These are phyloP conservation scores for Pitangus sulphuratus DNA, from an alignment of 2,797 vertebrate species.

Conservation along the genomic window DNA sequence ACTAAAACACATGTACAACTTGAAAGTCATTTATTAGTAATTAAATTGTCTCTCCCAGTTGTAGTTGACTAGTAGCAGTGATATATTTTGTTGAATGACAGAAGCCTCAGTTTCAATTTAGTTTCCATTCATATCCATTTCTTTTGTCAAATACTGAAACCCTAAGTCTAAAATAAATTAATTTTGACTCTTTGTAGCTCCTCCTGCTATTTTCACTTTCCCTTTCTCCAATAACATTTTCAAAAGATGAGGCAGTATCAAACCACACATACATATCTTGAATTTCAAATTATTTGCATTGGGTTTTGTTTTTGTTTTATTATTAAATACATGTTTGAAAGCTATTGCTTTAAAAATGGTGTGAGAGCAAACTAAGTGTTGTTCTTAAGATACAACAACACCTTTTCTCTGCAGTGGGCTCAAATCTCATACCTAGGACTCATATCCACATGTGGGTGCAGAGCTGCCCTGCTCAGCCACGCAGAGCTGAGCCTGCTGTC, in stretches of 20 bases:
- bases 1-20: slow-evolving; percentile 16
- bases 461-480: background rate
- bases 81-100: slow-evolving; percentile 12
- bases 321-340: background rate
- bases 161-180: background rate
- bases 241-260: background rate
- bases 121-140: slow-evolving; percentile 28
- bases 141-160: background rate
- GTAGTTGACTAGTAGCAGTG: slow-evolving; percentile 8
- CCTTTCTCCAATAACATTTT: background rate
- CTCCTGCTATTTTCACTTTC: background rate
- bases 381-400: background rate
- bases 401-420: background rate
- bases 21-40: slow-evolving; percentile 49
- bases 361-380: background rate
- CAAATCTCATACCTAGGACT: background rate
- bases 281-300: background rate
- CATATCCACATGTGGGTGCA: background rate
- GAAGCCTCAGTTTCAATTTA: slow-evolving; percentile 13
- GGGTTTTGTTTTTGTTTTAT: background rate
- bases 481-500: background rate
- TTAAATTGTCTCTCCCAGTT: slow-evolving; percentile 21
- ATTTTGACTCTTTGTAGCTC: background rate
- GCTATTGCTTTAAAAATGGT: background rate
- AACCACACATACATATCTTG: background rate